phyloP scores from a whole-genome alignment of 2,113 vertebrate genomes.

The Mus musculus region DNA sequence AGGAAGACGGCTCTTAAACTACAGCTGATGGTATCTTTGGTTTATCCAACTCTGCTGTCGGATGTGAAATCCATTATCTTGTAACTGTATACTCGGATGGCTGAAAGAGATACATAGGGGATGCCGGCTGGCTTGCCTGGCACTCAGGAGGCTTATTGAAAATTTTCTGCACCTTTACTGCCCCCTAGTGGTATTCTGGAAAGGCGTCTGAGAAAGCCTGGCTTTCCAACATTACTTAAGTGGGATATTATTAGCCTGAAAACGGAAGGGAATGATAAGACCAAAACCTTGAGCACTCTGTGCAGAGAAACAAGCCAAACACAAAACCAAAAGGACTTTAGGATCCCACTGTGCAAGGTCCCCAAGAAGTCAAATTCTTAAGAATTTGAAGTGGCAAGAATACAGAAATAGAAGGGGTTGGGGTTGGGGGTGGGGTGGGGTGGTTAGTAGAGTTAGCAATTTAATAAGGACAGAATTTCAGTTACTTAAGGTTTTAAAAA shows the following conservation, averaged over 20 bases:
- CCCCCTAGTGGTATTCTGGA: conserved; percentile 67
- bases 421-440: no score
- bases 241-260: not conserved
- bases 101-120: conserved; percentile 30
- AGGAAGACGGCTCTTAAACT: not conserved
- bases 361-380: not conserved
- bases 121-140: not conserved
- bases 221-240: not conserved
- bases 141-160: not conserved
- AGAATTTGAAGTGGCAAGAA: not conserved
- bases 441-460: not conserved
- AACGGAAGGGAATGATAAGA: not conserved
- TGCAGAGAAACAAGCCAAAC: not conserved
- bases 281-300: not conserved
- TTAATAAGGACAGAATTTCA: not conserved
- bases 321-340: not conserved
- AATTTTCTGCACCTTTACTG: conserved; percentile 56
- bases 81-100: not conserved
- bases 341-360: not conserved
- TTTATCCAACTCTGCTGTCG: conserved; percentile 13
- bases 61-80: conserved; percentile 53
- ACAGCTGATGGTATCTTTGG: conserved; percentile 11
- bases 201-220: not conserved
- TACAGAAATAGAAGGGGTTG: not conserved
- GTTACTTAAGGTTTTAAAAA: not conserved